These are phyloP conservation scores for Florisuga fusca DNA, from an alignment of 2,797 vertebrate genomes.

Conservation along the genomic window DNA sequence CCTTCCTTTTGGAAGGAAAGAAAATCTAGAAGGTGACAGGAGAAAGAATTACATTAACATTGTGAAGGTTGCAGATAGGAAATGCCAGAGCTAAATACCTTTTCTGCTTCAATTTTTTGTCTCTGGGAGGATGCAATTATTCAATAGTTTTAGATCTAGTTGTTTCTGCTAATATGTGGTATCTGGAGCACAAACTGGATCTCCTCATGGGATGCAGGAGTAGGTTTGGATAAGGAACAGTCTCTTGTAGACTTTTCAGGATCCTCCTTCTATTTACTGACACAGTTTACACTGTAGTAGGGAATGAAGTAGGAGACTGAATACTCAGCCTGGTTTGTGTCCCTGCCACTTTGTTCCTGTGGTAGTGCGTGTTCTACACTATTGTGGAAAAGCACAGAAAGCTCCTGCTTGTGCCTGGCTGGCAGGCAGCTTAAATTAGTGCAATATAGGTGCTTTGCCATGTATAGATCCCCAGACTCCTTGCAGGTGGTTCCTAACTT, in stretches of 20 bases:
- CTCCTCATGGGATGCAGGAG: neutral
- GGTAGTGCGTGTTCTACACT: neutral
- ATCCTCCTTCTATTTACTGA: neutral
- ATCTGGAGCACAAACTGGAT: neutral
- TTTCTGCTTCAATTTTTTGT: neutral
- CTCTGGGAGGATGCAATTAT: neutral
- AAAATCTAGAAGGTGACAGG: neutral
- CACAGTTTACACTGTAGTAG: neutral
- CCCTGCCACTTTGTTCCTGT: accelerated
- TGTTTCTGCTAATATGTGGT: neutral
- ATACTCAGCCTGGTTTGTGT: accelerated
- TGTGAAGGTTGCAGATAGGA: accelerated
- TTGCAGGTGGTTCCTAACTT: neutral
- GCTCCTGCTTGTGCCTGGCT: neutral
- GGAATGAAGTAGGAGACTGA: neutral
- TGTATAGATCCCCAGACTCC: neutral
- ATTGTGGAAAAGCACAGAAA: neutral
- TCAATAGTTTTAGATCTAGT: neutral
- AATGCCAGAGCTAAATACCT: neutral
- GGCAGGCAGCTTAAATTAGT: neutral
- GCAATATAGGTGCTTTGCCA: neutral
- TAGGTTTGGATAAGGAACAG: neutral
- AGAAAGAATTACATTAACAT: neutral
- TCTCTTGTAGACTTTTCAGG: neutral
- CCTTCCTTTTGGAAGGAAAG: neutral